Evolutionary conservation across 1,140 invertebrate species (phyloP).

Genomic region (Pemphigus obesinymphae): DNA sequence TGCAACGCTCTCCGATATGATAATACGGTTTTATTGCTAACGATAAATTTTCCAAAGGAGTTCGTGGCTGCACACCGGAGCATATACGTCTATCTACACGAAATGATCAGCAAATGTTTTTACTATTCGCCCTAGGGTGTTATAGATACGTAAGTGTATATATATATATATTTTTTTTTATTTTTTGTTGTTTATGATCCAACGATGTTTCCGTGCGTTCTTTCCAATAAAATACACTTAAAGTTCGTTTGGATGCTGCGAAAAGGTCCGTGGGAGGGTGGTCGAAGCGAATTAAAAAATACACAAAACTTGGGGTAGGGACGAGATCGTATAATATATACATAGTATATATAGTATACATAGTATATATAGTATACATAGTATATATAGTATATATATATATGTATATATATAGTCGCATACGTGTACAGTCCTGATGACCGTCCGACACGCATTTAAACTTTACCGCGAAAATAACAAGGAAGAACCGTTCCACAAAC

Average conservation of each 20-base stretch:
- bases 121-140: background rate
- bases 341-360: too few relatives aligned
- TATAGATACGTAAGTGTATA: background rate
- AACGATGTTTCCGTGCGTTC: too few relatives aligned
- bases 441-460: background rate
- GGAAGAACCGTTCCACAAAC: background rate
- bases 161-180: background rate
- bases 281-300: background rate
- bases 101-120: background rate
- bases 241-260: too few relatives aligned
- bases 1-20: background rate
- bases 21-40: constrained; percentile 1
- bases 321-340: too few relatives aligned
- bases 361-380: too few relatives aligned
- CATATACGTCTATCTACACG: too few relatives aligned
- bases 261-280: too few relatives aligned
- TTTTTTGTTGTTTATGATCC: too few relatives aligned
- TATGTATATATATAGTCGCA: too few relatives aligned
- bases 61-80: background rate
- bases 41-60: background rate
- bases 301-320: background rate
- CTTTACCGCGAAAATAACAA: background rate
- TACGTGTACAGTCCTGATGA: background rate
- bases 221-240: background rate
- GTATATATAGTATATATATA: too few relatives aligned